These are phyloP conservation scores for Palythoa caribaeorum DNA, from an alignment of 92 coral and sea anemone genomes.

Conservation along the genomic window DNA sequence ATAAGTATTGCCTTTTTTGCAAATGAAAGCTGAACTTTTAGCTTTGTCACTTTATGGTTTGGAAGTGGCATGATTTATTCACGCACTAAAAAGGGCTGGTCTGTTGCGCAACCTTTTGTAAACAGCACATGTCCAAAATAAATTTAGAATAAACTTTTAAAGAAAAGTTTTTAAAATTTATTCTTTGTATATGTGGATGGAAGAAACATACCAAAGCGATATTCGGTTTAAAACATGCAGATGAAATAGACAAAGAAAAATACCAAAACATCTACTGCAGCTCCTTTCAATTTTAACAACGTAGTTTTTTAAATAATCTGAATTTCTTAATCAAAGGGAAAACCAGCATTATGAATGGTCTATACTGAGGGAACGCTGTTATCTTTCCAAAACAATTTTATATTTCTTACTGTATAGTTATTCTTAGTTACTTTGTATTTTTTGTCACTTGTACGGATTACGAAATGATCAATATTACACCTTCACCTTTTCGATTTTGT, in stretches of 20 bases:
- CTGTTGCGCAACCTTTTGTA: constrained; percentile 13
- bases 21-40: constrained; percentile 14
- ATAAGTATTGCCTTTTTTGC: constrained; percentile 25
- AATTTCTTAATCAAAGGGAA: background rate
- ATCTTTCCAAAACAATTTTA: background rate
- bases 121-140: constrained; percentile 6
- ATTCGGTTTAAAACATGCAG: background rate
- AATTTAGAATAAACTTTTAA: background rate
- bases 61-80: constrained; percentile 18
- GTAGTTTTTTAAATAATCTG: too few relatives aligned
- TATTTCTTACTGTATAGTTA: background rate
- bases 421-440: background rate
- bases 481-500: background rate
- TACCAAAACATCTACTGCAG: background rate
- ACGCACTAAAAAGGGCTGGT: background rate
- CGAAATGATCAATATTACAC: background rate
- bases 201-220: background rate
- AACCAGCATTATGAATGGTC: background rate
- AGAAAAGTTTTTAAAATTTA: background rate
- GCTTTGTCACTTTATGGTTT: constrained; percentile 10
- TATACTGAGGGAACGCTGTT: background rate
- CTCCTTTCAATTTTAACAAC: background rate
- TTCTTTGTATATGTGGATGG: background rate
- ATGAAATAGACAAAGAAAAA: background rate
- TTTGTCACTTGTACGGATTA: background rate